phyloP scores from a whole-genome alignment of 2,113 vertebrate genomes.

The Nesoenas mayeri region DNA sequence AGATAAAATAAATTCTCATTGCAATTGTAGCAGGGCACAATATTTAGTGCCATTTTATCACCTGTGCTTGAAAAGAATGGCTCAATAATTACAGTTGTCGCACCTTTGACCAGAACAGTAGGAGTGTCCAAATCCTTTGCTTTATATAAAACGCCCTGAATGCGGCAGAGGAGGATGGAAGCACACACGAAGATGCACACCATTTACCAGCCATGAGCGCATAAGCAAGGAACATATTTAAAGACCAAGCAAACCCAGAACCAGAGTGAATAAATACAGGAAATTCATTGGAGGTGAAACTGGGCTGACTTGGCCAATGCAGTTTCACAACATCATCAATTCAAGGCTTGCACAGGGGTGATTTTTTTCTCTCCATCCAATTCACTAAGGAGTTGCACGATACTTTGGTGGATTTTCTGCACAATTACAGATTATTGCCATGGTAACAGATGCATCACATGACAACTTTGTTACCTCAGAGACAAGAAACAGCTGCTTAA shows the following conservation, averaged over 20 bases:
- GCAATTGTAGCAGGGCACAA: neutral
- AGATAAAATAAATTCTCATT: neutral
- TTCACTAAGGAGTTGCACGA: constrained; percentile 77
- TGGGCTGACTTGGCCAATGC: constrained; percentile 41
- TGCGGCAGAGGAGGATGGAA: neutral
- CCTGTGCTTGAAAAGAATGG: neutral
- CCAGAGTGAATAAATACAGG: neutral
- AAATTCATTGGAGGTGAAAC: constrained; percentile 18
- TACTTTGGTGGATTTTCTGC: constrained; percentile 82
- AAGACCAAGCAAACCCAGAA: neutral
- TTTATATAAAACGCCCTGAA: neutral
- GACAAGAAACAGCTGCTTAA: constrained; percentile 78
- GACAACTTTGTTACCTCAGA: constrained; percentile 81
- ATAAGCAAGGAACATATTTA: neutral
- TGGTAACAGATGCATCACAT: constrained; percentile 79
- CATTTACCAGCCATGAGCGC: neutral
- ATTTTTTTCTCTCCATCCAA: constrained; percentile 74
- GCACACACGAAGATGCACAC: neutral
- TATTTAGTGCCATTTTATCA: neutral
- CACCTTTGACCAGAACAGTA: neutral
- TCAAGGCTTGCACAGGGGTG: constrained; percentile 61
- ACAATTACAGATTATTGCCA: constrained; percentile 85
- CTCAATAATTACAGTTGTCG: neutral
- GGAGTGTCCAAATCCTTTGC: neutral
- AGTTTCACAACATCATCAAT: constrained; percentile 63